Evolutionary conservation across 1,140 invertebrate genomes (phyloP), one percentile per base, ranked within the genome.

Genomic region (Tetramorium simillimum): DNA sequence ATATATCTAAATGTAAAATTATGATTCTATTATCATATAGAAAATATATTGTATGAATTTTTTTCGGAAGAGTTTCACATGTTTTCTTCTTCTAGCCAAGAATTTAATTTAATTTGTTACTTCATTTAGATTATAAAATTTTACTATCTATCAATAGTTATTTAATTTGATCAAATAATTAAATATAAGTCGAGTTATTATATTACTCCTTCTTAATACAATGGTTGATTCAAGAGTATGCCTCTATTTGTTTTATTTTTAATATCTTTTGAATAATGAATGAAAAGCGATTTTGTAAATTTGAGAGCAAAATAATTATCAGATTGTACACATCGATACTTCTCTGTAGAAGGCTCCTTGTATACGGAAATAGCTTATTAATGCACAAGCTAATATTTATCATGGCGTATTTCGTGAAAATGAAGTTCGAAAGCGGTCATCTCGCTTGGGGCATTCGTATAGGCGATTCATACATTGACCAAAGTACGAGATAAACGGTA

Each of bases 401-500:
- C n/a, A 28, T n/a, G 1, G 14, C 16, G 14, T 67, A 51, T 65
- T 37, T 21, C 6, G 24, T 21, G 18, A 65, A 33, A 33, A 65
- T 76, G 14, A 2, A 40, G 14, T 5, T 43, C 16, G 28, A 21
- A 28, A 76, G 53, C 60, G 28, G n/a, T 80, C 24, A 37, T 7
- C 3, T 56, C 14, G 9, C 14, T 40, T 33, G n/a, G 7, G 18
- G 43, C 43, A 46, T 60, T 60, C 43, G 62, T 62, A 77, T 49
- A 18, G 5, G 18, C 12, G 28, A 49, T 28, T 51, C 28, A 40
- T 40, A 49, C 33, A 69, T 80, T 78, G 33, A 69, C 46, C 16
- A 24, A 67, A 80, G 18, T 51, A 67, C 28, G 60, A 80, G 62
- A 80, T 80, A 53, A 80, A 69, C 33, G 46, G 77, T 51, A 56